Conservation (phyloP, 2,113 vertebrate species). For the Reinhardtius hippoglossoides region DNA sequence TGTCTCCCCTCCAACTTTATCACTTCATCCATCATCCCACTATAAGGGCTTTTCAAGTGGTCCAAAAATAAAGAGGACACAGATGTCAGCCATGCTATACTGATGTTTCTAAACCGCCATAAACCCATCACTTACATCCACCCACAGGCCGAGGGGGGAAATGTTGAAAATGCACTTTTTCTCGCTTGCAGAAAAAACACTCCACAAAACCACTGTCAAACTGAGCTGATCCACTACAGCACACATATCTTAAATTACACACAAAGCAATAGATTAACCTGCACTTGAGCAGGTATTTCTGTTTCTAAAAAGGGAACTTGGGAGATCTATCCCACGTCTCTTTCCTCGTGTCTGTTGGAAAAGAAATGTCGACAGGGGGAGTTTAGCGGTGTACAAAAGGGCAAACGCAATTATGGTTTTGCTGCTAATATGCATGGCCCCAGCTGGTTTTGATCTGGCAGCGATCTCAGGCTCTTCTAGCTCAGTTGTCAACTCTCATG, state of each 20-base stretch:
- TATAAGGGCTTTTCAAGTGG: conserved; percentile 73
- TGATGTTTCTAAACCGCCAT: conserved; percentile 70
- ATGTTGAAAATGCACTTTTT: conserved; percentile 62
- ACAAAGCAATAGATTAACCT: conserved; percentile 53
- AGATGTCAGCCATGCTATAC: conserved; percentile 75
- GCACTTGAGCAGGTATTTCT: conserved; percentile 45
- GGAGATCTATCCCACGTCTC: conserved; percentile 21
- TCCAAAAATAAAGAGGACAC: conserved; percentile 76
- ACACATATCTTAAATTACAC: conserved; percentile 49
- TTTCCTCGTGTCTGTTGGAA: conserved; percentile 29
- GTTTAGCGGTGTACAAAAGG: conserved; percentile 71
- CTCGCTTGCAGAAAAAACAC: conserved; percentile 38
- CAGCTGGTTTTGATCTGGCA: conserved; percentile 81
- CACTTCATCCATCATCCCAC: conserved; percentile 78
- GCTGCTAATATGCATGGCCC: conserved; percentile 74
- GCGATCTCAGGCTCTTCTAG: conserved; percentile 60
- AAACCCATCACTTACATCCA: conserved; percentile 75
- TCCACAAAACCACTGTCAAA: conserved; percentile 37
- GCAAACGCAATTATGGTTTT: conserved; percentile 79
- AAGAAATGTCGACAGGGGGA: conserved; percentile 45
- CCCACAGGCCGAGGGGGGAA: conserved; percentile 58
- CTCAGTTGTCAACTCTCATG: conserved; percentile 81
- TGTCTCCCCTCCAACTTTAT: conserved; percentile 72
- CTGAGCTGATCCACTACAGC: conserved; percentile 26
- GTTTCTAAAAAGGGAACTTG: conserved; percentile 20